Base-by-base conservation (phyloP, 1,140 invertebrate species). In the Eubasilissa regina region DNA sequence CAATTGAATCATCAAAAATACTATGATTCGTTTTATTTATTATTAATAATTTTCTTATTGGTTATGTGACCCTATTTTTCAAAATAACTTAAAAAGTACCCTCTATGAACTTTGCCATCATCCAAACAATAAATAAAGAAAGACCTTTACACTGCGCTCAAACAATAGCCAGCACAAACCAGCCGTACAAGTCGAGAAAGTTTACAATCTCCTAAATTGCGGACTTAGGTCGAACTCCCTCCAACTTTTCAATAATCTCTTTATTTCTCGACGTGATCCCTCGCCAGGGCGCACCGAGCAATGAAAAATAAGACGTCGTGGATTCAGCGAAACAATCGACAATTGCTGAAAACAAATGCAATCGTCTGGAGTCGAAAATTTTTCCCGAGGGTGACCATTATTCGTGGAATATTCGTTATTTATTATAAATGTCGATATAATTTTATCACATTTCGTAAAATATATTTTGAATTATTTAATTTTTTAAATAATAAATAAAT, bases 291-390 rank as follows among this genome's bases (percentile, higher is more conserved):
- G 35, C 35, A 25, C 9, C 9, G 11, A 51, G n/a, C 60, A 35
- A 7, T 13, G 60, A 64, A n/a, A 0, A 64, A 25, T 64, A n/a
- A 64, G 60, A 43, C 25, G 55, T 21, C 4, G 21, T 8, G 60
- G 60, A 64, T 64, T 64, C 35, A 64, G 60, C 60, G 13, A 70
- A 47, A 70, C 66, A 70, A 70, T 70, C 21, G 66, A 48, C 43
- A 47, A 44, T 70, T 48, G 66, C 64, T 70, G 47, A 70, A 70
- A 70, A 70, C 47, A 70, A 70, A 70, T 70, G 43, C 66, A 64
- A 64, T 64, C 60, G 60, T 64, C 60, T 64, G 60, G 35, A 7
- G 60, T 13, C 60, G 35, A 64, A 43, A 10, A 44, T 25, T 21
- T 25, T 43, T 10, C 60, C 7, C 25, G 35, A 64, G 60, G 60